Conservation (phyloP, 2,797 vertebrate species). For the Alauda arvensis region DNA sequence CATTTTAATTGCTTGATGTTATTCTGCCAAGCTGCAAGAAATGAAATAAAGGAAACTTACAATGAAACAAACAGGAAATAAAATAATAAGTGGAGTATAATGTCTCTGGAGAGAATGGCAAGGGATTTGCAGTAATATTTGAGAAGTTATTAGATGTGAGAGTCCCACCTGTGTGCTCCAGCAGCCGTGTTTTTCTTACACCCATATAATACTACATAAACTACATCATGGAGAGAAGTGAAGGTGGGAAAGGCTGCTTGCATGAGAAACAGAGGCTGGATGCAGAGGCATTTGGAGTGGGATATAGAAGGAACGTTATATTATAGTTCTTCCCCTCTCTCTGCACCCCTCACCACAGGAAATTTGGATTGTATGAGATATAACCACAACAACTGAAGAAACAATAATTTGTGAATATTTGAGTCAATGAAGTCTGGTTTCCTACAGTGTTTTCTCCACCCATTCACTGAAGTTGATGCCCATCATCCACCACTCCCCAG, state of each 20-base stretch:
- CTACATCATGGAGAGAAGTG: background rate
- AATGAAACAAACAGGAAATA: constrained; percentile 36
- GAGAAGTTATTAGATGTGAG: constrained; percentile 33
- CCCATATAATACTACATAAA: background rate
- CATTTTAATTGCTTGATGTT: constrained; percentile 35
- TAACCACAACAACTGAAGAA: background rate
- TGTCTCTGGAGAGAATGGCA: background rate
- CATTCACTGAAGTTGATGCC: background rate
- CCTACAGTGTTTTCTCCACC: background rate
- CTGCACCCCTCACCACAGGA: fast-evolving
- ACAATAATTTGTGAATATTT: background rate
- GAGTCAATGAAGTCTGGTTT: background rate
- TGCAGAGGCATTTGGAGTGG: background rate
- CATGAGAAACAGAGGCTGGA: background rate
- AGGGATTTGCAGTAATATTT: constrained; percentile 32
- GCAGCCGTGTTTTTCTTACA: constrained; percentile 15
- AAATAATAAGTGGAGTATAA: constrained; percentile 24
- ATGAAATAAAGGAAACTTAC: constrained; percentile 25
- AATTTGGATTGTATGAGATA: background rate
- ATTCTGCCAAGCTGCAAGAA: constrained; percentile 19
- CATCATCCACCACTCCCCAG: background rate
- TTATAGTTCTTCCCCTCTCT: background rate
- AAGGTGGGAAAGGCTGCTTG: background rate
- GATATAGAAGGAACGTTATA: background rate
- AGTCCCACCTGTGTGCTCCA: constrained; percentile 18